Evolutionary conservation across 1,140 invertebrate species (phyloP), one percentile per base, ranked within the genome.

Genomic region (Frieseomelitta varia): DNA sequence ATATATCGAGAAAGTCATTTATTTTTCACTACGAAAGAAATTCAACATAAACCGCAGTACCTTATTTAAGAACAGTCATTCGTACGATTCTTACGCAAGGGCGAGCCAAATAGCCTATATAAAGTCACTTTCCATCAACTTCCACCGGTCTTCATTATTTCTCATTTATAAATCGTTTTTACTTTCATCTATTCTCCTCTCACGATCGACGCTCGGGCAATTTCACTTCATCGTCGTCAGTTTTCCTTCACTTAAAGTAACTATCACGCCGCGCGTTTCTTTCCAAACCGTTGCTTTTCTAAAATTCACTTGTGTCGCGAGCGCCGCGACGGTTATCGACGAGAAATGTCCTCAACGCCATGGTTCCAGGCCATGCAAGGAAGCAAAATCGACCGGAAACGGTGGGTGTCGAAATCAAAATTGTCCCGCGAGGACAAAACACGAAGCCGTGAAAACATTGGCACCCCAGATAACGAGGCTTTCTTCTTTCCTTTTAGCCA

Each of bases 401-500:
- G 71, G 71, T 68, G 75, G 51, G 65, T 65, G 71, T 86, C 80
- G 80, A 91, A 89, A 90, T 86, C 73, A 86, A 90, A 90, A 91
- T 84, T 58, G 27, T 87, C 56, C 3, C 68, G 61, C 61, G 81
- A 73, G 84, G 81, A 85, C 72, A 71, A 63, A 61, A 61, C 39
- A 61, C 68, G 47, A 30, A 81, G 74, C 69, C 84, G 86, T 88
- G 81, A 85, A 84, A 91, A 89, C 81, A 88, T 82, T 79, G 90
- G 85, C 94, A 94, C 92, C 92, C 94, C 92, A 94, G 91, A 94
- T 94, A 91, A 93, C 89, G 87, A 90, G 85, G 91, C 92, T 94
- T 94, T 93, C 92, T 92, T 94, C 92, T 93, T 92, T 94, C 88
- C 85, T 91, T 91, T 79, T 79, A 74, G 81, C 53, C 87, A 73